phyloP scores from a whole-genome alignment of 2,113 vertebrate genomes.

The Heloderma charlesbogerti region DNA sequence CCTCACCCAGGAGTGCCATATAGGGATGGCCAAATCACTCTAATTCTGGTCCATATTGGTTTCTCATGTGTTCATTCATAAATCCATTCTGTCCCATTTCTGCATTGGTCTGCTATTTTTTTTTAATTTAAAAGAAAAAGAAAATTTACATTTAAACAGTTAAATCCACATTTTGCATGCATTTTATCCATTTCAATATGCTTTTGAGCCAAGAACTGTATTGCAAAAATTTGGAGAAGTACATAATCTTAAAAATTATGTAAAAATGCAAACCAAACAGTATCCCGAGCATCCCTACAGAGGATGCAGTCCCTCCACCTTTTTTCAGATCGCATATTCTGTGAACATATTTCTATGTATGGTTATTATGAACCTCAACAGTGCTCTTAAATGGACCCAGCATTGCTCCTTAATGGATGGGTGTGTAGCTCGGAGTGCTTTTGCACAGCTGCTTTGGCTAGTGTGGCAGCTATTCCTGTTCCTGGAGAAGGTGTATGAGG shows the following conservation, averaged over 20 bases:
- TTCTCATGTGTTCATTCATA: background rate
- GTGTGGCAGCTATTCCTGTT: background rate
- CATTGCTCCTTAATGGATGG: background rate
- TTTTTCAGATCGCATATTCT: background rate
- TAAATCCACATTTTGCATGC: background rate
- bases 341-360: background rate
- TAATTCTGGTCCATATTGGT: background rate
- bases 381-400: background rate
- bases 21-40: background rate
- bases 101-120: background rate
- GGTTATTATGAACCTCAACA: background rate
- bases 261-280: background rate
- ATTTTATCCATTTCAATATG: too few relatives aligned
- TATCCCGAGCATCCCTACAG: too few relatives aligned
- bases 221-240: background rate
- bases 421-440: background rate
- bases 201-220: background rate
- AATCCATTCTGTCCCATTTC: background rate
- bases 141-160: background rate
- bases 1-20: background rate
- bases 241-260: background rate
- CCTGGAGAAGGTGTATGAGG: background rate
- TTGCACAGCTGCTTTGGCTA: background rate
- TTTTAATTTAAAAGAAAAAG: background rate
- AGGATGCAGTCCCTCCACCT: background rate